Conservation (phyloP, 1,140 invertebrate species). For the Formica exsecta region DNA sequence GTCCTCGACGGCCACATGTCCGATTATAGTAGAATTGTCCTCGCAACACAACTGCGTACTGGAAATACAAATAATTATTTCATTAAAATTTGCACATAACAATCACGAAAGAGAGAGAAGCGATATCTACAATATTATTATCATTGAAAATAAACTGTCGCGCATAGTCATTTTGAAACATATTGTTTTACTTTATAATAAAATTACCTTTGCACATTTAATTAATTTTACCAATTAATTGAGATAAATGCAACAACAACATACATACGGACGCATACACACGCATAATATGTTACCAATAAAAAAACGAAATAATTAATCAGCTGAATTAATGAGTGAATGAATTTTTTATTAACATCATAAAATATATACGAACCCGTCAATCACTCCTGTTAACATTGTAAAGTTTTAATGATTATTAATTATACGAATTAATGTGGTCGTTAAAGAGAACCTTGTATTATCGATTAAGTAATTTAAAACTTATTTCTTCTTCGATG, state of each 20-base stretch:
- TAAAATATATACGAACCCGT: conserved; percentile 61
- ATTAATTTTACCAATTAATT: background rate
- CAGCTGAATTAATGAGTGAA: too few relatives aligned
- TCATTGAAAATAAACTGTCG: background rate
- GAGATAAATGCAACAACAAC: background rate
- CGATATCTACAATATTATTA: background rate
- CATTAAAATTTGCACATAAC: background rate
- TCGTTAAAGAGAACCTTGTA: background rate
- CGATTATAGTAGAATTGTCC: conserved; percentile 42
- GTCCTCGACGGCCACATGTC: background rate
- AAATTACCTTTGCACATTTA: too few relatives aligned
- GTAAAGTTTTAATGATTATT: conserved; percentile 17
- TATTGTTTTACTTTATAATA: background rate
- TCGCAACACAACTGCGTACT: conserved; percentile 67
- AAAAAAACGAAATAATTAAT: background rate
- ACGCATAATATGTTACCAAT: background rate
- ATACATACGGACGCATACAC: background rate
- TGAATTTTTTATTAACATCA: background rate
- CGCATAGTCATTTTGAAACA: background rate
- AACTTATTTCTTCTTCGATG: conserved; percentile 10
- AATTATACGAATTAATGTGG: conserved; percentile 12
- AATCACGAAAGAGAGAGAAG: background rate
- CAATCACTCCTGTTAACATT: conserved; percentile 67
- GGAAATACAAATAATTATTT: background rate
- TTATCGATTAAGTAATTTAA: background rate